Evolutionary conservation across 2,888 invertebrate genomes (phyloP).

Genomic region (Lepidochrysops patricia): DNA sequence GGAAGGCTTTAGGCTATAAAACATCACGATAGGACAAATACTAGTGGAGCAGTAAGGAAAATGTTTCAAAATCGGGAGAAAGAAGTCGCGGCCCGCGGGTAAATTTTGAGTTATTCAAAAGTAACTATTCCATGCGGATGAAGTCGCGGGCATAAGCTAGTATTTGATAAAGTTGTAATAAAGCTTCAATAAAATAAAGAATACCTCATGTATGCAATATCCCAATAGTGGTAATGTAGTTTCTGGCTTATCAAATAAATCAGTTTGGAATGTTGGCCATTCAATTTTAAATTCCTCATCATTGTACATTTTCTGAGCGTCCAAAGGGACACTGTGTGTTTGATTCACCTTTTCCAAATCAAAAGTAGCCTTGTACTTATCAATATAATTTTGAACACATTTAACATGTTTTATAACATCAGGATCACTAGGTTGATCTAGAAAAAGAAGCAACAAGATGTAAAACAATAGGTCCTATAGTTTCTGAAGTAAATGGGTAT

Average conservation of each 20-base stretch:
- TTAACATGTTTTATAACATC: slow-evolving; percentile 21
- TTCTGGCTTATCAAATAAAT: slow-evolving; percentile 80
- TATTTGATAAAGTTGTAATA: too few species aligned
- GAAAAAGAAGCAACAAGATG: too few species aligned
- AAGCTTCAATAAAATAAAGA: not conserved
- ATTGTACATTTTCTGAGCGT: slow-evolving; percentile 67
- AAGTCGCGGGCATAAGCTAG: too few species aligned
- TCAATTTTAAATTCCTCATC: slow-evolving; percentile 72
- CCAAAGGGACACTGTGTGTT: slow-evolving; percentile 72
- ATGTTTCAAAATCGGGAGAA: too few species aligned
- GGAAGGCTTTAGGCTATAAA: too few species aligned
- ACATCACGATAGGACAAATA: too few species aligned
- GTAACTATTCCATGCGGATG: too few species aligned
- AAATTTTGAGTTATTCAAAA: too few species aligned
- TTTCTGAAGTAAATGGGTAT: too few species aligned
- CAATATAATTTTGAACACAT: slow-evolving; percentile 39
- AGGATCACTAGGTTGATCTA: slow-evolving; percentile 38
- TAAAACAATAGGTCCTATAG: too few species aligned
- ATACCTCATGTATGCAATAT: slow-evolving; percentile 85
- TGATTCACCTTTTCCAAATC: slow-evolving; percentile 74
- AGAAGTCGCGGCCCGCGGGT: too few species aligned
- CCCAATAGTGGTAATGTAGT: slow-evolving; percentile 81
- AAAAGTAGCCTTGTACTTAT: slow-evolving; percentile 57
- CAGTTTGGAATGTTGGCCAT: slow-evolving; percentile 79
- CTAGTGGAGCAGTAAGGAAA: too few species aligned